Percentiles rank a stretch among this genome's conserved stretches.
Evolutionary conservation across 2,113 vertebrate genomes (phyloP).

Genomic region (Hippocampus barbouri): DNA sequence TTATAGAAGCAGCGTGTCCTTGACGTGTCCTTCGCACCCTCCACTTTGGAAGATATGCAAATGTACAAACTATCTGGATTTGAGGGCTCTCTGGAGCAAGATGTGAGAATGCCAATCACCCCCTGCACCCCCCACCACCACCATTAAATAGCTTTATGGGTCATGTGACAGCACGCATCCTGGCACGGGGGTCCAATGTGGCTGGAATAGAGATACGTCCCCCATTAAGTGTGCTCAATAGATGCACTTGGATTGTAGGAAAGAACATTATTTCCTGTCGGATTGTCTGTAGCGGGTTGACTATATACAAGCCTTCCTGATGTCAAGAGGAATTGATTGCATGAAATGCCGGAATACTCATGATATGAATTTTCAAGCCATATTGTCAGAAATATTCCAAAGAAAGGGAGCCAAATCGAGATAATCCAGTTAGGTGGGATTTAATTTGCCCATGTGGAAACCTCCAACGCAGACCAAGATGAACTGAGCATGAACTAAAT

Average conservation of each 20-base stretch:
- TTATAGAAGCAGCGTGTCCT: constrained; percentile 56
- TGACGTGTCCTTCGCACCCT: constrained; percentile 69
- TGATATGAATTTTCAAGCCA: constrained; percentile 45
- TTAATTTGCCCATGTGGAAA: constrained; percentile 53
- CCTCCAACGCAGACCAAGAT: constrained; percentile 49
- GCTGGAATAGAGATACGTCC: constrained; percentile 45
- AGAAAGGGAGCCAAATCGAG: constrained; percentile 35
- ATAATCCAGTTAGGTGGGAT: constrained; percentile 60
- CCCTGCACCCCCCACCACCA: background rate
- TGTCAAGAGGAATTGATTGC: constrained; percentile 40
- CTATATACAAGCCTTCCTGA: constrained; percentile 14
- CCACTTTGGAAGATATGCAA: constrained; percentile 22
- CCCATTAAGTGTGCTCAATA: constrained; percentile 33
- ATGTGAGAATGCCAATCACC: constrained; percentile 24
- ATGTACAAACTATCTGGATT: constrained; percentile 14
- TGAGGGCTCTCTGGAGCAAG: background rate
- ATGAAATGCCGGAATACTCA: constrained; percentile 47
- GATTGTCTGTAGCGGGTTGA: constrained; percentile 12
- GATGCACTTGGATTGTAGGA: constrained; percentile 4
- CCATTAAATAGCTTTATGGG: constrained; percentile 28
- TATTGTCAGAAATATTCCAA: constrained; percentile 53
- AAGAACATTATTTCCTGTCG: constrained; percentile 5
- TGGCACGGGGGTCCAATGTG: constrained; percentile 30
- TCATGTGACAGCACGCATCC: constrained; percentile 36
- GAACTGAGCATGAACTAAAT: constrained; percentile 65